Evolutionary conservation across 2,113 vertebrate genomes (phyloP), one percentile per base, ranked within the genome.

Genomic region (Macquaria ambigua): DNA sequence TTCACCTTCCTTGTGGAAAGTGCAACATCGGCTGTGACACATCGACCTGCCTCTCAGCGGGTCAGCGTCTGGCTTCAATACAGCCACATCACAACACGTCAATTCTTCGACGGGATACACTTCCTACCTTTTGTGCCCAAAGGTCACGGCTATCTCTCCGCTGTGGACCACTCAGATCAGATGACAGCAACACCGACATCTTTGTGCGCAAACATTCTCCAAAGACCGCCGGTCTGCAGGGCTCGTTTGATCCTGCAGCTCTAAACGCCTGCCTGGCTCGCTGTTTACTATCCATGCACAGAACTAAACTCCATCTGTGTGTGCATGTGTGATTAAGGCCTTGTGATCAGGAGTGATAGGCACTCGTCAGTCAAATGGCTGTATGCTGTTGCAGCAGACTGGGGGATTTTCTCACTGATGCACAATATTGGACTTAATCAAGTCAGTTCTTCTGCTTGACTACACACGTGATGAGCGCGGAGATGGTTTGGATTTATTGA

Each of bases 21-120:
- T 53, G 82, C 81, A 74, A 67, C 76, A 88, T 88, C 59, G 66
- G 56, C 79, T 79, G 84, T 87, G 90, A 90, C 90, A 87, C 90
- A 94, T 94, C 81, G 87, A 94, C 90, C 81, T 20, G 77, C 80
- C 87, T 85, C 85, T 55, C 91, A 87, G 91, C 88, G 67, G 83
- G 78, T 85, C 76, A 63, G 74, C 68, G 85, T 84, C 90, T 69
- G 18, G 43, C 84, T 88, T 95, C 89, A 91, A 93, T 92, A 68
- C 79, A 74, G 80, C 85, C 85, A 75, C 86, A 90, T 90, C 89
- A 56, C 68, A 85, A 79, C 89, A 73, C 59, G 71, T 91, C 93
- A 88, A 90, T 92, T 84, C 84, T 85, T 90, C 87, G 25, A 90
- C 68, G 48, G 55, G 62, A 81, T 73, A 85, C 80, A 58, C 86